Base-by-base conservation (phyloP, 2,797 vertebrate species). In the Labeo calbasu region DNA sequence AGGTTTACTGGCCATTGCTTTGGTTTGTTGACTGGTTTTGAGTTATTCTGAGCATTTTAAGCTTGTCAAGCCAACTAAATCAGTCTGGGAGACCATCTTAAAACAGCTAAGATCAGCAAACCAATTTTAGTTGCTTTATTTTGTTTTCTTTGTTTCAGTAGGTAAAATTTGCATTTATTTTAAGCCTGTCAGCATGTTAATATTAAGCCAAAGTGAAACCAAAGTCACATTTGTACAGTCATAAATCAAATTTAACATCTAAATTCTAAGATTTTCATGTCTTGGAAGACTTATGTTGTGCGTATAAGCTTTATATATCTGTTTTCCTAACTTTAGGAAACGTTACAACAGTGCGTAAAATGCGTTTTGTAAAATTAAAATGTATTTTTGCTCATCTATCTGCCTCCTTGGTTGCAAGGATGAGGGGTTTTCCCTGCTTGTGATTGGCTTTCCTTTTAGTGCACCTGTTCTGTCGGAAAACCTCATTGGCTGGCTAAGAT, bases 381-480 rank as follows among this genome's bases (percentile, higher is more conserved):
- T 63, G 14, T 63, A 14, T 21, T 75, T 65, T 40, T 21, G 57
- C 23, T 43, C 5, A 28, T 51, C 46, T 19, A 43, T 25, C 21
- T n/a, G 73, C 73, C 36, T 48, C 17, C 2, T 28, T 9, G 50
- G 72, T 65, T 6, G 63, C 72, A n/a, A 6, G 48, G 48, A 32
- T 75, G 48, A 75, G 63, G 43, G 40, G 36, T 8, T 77, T 40
- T 55, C 25, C 82, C 21, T 32, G 61, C 32, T 19, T 53, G 53
- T 23, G 73, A 87, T 87, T 84, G 86, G 86, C 36, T 79, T 21
- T 8, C 4, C 46, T 72, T 51, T 68, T 57, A 55, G 83, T 43
- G 75, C 86, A 87, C 86, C 86, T 87, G 86, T 87, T 78, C 73
- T 46, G 23, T 82, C 11, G 23, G 48, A 40, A 28, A 36, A 43